Evolutionary conservation across 92 coral and sea anemone genomes (phyloP).

Genomic region (Pocillopora meandrina): DNA sequence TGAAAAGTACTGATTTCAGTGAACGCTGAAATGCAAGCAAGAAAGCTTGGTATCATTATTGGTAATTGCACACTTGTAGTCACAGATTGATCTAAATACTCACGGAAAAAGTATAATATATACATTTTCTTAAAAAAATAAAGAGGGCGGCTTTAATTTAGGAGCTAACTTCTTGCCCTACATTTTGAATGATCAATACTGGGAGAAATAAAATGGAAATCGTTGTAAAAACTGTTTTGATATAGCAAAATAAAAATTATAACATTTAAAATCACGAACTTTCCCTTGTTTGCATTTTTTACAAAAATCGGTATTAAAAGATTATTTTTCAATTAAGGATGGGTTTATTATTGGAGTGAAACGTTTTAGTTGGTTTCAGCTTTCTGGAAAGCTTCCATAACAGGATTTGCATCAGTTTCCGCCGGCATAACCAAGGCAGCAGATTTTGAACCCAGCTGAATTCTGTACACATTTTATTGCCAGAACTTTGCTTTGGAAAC

Average conservation of each 20-base stretch:
- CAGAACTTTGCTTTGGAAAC: conserved; percentile 22
- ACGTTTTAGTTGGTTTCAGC: not conserved
- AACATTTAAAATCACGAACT: not conserved
- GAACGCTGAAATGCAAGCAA: not conserved
- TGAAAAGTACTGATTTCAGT: not conserved
- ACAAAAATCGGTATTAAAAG: conserved; percentile 1
- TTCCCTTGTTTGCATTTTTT: not conserved
- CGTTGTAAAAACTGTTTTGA: no score
- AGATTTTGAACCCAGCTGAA: not conserved
- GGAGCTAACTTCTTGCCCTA: no score
- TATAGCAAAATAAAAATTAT: no score
- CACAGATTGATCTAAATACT: not conserved
- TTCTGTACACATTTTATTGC: not conserved
- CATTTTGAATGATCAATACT: no score
- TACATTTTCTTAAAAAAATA: not conserved
- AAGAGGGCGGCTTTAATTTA: no score
- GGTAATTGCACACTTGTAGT: not conserved
- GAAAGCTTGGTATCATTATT: not conserved
- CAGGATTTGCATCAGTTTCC: not conserved
- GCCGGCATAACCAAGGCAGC: not conserved
- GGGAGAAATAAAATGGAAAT: no score
- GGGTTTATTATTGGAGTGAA: not conserved
- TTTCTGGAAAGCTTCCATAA: not conserved
- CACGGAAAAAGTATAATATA: not conserved
- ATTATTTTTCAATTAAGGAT: not conserved